A percentile compares a stretch with the other conserved stretches of the same genome.
Evolutionary conservation across 2,888 invertebrate species (phyloP).

Genomic region (Campoplex capitator): DNA sequence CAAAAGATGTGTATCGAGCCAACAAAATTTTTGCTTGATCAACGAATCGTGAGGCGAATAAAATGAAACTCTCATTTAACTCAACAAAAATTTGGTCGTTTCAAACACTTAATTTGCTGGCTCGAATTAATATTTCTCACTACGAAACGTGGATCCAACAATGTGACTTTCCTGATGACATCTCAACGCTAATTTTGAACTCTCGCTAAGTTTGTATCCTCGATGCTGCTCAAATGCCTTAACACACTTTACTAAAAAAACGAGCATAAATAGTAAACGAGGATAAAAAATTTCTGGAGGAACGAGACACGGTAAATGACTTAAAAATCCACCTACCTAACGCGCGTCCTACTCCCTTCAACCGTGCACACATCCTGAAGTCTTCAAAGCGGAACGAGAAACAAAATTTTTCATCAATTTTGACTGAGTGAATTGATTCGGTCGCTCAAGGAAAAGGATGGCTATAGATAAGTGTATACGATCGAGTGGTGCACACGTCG

Average conservation of each 20-base stretch:
- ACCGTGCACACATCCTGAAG: neutral
- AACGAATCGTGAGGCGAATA: too few relatives aligned
- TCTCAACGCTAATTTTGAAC: neutral
- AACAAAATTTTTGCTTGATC: too few relatives aligned
- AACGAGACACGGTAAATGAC: neutral
- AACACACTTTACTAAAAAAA: neutral
- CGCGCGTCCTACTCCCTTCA: constrained; percentile 24
- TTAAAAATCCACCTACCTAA: constrained; percentile 30
- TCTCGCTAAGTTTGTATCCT: neutral
- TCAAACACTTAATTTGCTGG: too few relatives aligned
- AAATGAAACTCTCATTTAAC: too few relatives aligned
- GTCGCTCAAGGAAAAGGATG: constrained; percentile 26
- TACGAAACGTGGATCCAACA: too few relatives aligned
- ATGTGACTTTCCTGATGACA: neutral
- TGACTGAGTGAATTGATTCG: constrained; percentile 31
- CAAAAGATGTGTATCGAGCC: too few relatives aligned
- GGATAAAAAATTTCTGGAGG: neutral
- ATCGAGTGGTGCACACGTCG: constrained; percentile 27
- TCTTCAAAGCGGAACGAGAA: constrained; percentile 12
- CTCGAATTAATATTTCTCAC: too few relatives aligned
- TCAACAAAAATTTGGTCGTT: too few relatives aligned
- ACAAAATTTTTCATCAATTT: constrained; percentile 38
- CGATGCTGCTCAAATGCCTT: neutral
- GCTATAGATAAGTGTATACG: constrained; percentile 8
- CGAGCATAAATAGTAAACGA: neutral